Evolutionary conservation across 2,113 vertebrate species (phyloP), one percentile per base, ranked within the genome.

Genomic region (Microtus ochrogaster): DNA sequence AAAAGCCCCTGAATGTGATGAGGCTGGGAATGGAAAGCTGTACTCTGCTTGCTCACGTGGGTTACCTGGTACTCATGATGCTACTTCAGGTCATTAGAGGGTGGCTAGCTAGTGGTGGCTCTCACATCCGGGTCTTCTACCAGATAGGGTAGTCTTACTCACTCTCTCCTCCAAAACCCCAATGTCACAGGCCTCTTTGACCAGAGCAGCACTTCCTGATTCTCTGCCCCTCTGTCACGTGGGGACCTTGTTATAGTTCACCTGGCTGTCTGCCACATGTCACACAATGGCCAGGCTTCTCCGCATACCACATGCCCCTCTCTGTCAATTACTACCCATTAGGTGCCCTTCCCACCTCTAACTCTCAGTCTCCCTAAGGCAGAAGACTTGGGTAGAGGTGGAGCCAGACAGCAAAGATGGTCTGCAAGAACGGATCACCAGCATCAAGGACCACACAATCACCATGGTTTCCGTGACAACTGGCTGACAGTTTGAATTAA

Each of bases 381-480:
- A 22, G 68, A 81, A 19, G 90, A 76, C 74, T n/a, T 87, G 49
- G 68, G 68, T 39, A 94, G 68, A 84, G 0, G 0, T 8, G 10
- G 78, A 86, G n/a, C 28, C 79, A 87, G 89, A 63, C 2, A 19
- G 90, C 91, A 28, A 41, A 81, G 52, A 44, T 21, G 24, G 85
- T 89, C 76, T 72, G 14, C 61, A 81, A 83, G 41, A 41, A 5
- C 26, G 30, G 78, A 93, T 91, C 82, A 10, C 68, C 2, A 0
- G 41, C 66, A 97, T 92, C 12, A 0, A 9, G 89, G 91, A 92
- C 91, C 61, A 4, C 28, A 79, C 26, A 33, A 63, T 73, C 70
- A 10, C 30, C 92, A 79, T 0, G 10, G 96, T 97, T 94, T 92
- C 94, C 41, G 28, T 93, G 96, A 83, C 77, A 95, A 97, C 96